phyloP scores from a whole-genome alignment of 64 coral and sea anemone species.

The Astreopora myriophthalma region DNA sequence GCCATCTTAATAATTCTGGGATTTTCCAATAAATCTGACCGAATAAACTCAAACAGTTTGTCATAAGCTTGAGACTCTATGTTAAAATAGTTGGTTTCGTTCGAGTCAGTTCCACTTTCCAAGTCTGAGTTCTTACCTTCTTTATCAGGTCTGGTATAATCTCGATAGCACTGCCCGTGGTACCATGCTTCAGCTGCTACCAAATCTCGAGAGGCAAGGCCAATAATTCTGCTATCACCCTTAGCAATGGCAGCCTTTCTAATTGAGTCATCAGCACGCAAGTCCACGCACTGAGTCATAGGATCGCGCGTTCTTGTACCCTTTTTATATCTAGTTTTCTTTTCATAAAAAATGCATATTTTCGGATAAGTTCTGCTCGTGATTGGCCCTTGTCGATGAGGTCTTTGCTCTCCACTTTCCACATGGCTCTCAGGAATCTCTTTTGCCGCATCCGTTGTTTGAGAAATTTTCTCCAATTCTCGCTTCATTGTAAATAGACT shows the following conservation, averaged over 20 bases:
- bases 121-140: neutral
- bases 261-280: neutral
- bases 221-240: neutral
- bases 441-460: neutral
- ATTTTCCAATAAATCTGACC: constrained; percentile 38
- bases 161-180: neutral
- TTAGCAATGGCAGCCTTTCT: neutral
- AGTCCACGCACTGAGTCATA: neutral
- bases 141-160: neutral
- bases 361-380: constrained; percentile 23
- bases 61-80: constrained; percentile 24
- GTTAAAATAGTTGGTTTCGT: neutral
- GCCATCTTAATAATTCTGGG: constrained; percentile 28
- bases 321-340: neutral
- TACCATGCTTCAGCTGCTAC: too few species aligned
- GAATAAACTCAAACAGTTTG: constrained; percentile 33
- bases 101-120: neutral
- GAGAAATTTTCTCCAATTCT: constrained; percentile 28
- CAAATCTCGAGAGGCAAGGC: constrained; percentile 8
- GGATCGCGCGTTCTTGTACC: neutral
- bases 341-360: neutral
- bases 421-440: neutral
- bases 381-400: neutral
- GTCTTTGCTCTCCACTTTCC: neutral
- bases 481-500: constrained; percentile 65